Base-by-base conservation (phyloP, 2,888 invertebrate species). In the Rotaria macrura region DNA sequence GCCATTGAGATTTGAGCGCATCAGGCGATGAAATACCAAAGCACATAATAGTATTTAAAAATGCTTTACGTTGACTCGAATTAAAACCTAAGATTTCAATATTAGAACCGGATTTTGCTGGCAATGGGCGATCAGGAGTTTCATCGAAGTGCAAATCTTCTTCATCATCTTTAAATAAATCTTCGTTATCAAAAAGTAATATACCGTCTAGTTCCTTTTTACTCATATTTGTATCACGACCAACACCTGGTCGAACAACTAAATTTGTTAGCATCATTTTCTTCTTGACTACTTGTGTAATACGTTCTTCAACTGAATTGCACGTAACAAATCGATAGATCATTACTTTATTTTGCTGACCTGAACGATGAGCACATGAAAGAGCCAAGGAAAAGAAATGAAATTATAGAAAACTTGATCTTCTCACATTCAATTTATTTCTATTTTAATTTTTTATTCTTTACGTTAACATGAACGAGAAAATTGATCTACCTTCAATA, bases 21-120 rank as follows among this genome's bases (percentile, higher is more conserved):
- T 99, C 99, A 90, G 97, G 97, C 0, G 99, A 99, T 9, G 99
- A 99, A 97, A 99, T 99, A 87, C 97, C 97, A 90, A 97, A 99
- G 55, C 99, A 94, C 98, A 99, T 98, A 88, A 99, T 97, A 0
- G 98, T 98, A 91, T 99, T 99, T 88, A 98, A 93, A 94, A 99
- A 99, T 43, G 99, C 97, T 91, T 98, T 97, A 83, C 99, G 93
- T 91, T 99, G 99, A 83, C 99, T 92, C 0, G 98, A 96, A 92
- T 99, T 99, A 92, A 99, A 99, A 47, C 99, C 99, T 85, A 99
- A 93, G 3, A 98, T 97, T 92, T 99, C 99, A 92, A 99, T 97
- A 90, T 97, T 97, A 87, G 98, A 98, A 87, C 97, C 97, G 83
- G 99, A 98, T 87, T 97, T 93, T 0, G 99, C 98, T 88, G 99